Evolutionary conservation across 2,797 vertebrate species (phyloP), one percentile per base, ranked within the genome.

Genomic region (Falco columbarius): DNA sequence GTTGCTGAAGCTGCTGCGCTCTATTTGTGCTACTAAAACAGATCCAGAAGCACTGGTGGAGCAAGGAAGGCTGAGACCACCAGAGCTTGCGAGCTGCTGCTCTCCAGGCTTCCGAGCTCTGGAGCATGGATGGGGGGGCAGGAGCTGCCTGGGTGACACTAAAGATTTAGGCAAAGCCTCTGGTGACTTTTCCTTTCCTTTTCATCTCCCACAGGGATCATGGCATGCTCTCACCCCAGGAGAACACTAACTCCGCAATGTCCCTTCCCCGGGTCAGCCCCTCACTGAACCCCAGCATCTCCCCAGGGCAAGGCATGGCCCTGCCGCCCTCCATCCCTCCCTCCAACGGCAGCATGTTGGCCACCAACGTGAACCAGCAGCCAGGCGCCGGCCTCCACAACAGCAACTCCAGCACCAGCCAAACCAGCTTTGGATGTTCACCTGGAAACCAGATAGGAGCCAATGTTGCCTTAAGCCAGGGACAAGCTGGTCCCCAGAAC

Each of bases 151-250:
- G 73, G 38, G 52, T 1, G 0, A 36, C 34, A 23, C 5, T 11
- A 7, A 38, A 61, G 55, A 23, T 55, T 56, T 62, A 40, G 23
- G 26, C 18, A n/a, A 49, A 42, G 34, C 76, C 9, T 67, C 32
- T 4, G 8, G 12, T 87, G 42, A 84, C 49, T 23, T 36, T 19
- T 47, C 55, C 49, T 49, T 52, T 79, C 77, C 62, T 19, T n/a
- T 40, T 49, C 42, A 2, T 80, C 92, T 84, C 66, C 52, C 2
- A 2, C 95, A 99, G 99, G 98, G 99, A 99, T 98, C 99, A 99
- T 96, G 98, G 98, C 98, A 99, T 99, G 98, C 98, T 99, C 98
- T 99, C 98, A 98, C 98, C 99, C 98, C 99, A 99, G 99, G 99
- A 99, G 98, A 99, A 99, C 98, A 98, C 98, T 98, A 99, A 98